Evolutionary conservation across 1,140 invertebrate species (phyloP).

Genomic region (Cataglyphis hispanica): DNA sequence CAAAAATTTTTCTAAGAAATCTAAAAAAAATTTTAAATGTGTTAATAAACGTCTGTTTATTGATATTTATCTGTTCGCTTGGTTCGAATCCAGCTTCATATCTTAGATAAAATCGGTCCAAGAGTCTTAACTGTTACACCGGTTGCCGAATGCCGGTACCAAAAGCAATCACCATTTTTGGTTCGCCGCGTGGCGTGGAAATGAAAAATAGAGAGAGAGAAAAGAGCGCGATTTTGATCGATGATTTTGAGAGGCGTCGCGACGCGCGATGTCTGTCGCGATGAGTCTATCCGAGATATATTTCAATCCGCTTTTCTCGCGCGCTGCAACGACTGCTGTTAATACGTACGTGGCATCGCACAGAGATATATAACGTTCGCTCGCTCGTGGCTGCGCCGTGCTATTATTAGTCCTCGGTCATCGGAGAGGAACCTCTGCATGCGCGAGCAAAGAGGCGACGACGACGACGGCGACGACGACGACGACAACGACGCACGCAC

Average conservation of each 20-base stretch:
- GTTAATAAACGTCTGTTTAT: no score
- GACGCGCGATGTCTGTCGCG: conserved; percentile 30
- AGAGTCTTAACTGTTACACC: neutral
- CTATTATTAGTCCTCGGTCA: conserved; percentile 85
- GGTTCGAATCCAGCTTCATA: no score
- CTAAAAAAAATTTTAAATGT: no score
- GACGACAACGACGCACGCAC: conserved; percentile 16
- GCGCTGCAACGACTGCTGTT: conserved; percentile 59
- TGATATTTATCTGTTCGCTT: no score
- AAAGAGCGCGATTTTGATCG: neutral
- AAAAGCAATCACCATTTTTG: neutral
- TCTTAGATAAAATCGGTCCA: neutral
- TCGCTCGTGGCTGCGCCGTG: conserved; percentile 65
- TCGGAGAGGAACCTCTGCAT: conserved; percentile 76
- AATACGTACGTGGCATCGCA: conserved; percentile 69
- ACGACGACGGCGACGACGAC: conserved; percentile 46
- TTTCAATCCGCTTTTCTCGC: conserved; percentile 76
- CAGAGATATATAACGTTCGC: conserved; percentile 63
- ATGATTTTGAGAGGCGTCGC: conserved; percentile 10
- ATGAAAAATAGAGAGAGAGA: no score
- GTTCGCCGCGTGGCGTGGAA: neutral
- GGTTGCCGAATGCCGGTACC: no score
- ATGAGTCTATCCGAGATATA: conserved; percentile 72
- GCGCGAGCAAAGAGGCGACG: conserved; percentile 42
- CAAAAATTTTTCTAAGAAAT: no score